Evolutionary conservation across 2,797 vertebrate genomes (phyloP), one percentile per base, ranked within the genome.

Genomic region (Semotilus atromaculatus): DNA sequence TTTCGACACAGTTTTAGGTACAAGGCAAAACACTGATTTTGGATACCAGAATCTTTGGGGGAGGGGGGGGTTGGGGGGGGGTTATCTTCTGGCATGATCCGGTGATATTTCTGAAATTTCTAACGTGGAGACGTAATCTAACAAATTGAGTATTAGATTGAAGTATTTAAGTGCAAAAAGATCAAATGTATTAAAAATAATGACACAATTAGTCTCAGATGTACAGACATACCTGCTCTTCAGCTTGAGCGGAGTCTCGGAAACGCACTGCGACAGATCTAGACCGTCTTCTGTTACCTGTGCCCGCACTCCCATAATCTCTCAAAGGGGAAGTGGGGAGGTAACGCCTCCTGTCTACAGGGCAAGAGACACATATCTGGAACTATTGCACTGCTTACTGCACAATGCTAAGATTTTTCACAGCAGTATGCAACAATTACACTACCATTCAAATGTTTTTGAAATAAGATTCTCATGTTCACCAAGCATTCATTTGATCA

Each of bases 181-280:
- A 60, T 36, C 23, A 36, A 68, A 36, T 68, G 3, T 68, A 36
- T 31, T 21, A 2, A 5, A 3, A 14, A 62, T 26, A 16, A 16
- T 62, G 26, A 64, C 16, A 64, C n/a, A 29, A 31, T 64, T 31
- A 8, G 26, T 73, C 26, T 45, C 62, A n/a, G 34, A 36, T 67
- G 6, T 6, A 29, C 10, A 45, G 21, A 51, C 92, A 89, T 95
- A 98, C 97, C 90, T 97, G 94, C 2, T 92, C 92, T 87, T 87
- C 83, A 55, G 93, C 74, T 23, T 90, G 91, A 62, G 87, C 18
- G 2, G 92, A 86, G 29, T 77, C 94, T 89, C 94, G 93, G 92
- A 99, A 99, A 48, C 92, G 96, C 90, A 99, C 96, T 26, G 91
- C 91, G 14, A 95, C 92, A 75, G 97, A 97, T 82, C 94, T 95